Evolutionary conservation across 2,888 invertebrate genomes (phyloP).

Genomic region (Spicauda simplicius): DNA sequence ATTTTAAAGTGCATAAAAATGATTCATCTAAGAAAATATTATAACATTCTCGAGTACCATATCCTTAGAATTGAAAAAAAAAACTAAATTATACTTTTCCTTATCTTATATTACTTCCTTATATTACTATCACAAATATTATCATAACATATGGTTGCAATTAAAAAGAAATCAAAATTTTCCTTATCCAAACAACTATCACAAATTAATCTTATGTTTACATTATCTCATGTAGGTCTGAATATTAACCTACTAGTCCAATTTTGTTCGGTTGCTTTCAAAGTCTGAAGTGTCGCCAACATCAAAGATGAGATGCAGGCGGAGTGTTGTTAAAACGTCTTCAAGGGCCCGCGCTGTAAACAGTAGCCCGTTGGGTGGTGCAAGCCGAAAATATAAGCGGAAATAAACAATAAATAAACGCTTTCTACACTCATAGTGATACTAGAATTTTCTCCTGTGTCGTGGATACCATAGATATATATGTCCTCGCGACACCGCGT

Average conservation of each 20-base stretch:
- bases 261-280: conserved; percentile 17
- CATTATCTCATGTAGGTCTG: conserved; percentile 11
- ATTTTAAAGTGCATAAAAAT: too few species aligned
- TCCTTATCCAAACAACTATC: neutral
- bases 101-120: too few species aligned
- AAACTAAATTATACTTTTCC: too few species aligned
- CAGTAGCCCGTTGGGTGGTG: conserved; percentile 61
- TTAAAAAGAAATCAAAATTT: neutral
- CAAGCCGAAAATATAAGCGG: conserved; percentile 43
- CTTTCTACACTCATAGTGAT: too few species aligned
- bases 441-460: too few species aligned
- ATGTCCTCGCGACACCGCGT: too few species aligned
- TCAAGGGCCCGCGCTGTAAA: conserved; percentile 77
- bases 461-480: too few species aligned
- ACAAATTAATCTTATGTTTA: conserved; percentile 6
- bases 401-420: too few species aligned
- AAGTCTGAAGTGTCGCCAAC: conserved; percentile 71
- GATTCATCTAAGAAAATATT: too few species aligned
- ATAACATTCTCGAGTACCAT: too few species aligned
- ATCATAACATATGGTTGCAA: neutral
- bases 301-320: conserved; percentile 72
- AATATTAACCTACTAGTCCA: conserved; percentile 31
- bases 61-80: too few species aligned
- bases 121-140: too few species aligned
- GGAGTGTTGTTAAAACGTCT: conserved; percentile 75